These are phyloP conservation scores for Thunnus maccoyii DNA, from an alignment of 2,113 vertebrate genomes.

Conservation along the genomic window DNA sequence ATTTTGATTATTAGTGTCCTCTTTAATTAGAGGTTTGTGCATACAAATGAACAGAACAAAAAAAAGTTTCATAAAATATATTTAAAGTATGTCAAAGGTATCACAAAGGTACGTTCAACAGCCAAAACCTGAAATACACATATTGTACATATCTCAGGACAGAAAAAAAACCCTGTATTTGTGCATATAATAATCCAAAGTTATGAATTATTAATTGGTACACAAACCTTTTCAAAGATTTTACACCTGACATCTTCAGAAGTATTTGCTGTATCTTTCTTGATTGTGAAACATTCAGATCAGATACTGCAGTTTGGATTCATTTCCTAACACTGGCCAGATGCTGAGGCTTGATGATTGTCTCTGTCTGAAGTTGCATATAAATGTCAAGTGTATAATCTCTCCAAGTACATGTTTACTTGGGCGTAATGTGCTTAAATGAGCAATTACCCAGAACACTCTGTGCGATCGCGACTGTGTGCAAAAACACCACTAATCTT, in stretches of 20 bases:
- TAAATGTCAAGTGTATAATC: constrained; percentile 24
- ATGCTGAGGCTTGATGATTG: background rate
- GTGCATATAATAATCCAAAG: background rate
- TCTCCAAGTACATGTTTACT: constrained; percentile 38
- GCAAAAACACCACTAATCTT: constrained; percentile 39
- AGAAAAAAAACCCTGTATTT: background rate
- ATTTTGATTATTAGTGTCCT: no score
- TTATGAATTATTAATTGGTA: background rate
- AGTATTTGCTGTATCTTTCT: background rate
- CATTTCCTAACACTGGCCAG: background rate
- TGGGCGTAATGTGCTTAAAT: constrained; percentile 37
- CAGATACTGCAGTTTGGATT: background rate
- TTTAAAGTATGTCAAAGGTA: no score
- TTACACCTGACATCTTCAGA: no score
- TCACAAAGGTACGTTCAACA: no score
- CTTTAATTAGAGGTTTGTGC: no score
- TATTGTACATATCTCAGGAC: no score
- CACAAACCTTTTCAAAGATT: background rate
- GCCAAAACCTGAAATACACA: no score
- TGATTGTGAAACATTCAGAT: background rate
- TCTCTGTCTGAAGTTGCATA: background rate
- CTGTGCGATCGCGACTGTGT: background rate
- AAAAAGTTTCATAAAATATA: no score
- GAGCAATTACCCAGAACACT: constrained; percentile 39
- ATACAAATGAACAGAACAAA: no score